A percentile compares a stretch with the other conserved stretches of the same genome.
These are phyloP conservation scores for Troglohyphantes excavatus DNA, from an alignment of 2,888 invertebrate genomes.

Conservation along the genomic window DNA sequence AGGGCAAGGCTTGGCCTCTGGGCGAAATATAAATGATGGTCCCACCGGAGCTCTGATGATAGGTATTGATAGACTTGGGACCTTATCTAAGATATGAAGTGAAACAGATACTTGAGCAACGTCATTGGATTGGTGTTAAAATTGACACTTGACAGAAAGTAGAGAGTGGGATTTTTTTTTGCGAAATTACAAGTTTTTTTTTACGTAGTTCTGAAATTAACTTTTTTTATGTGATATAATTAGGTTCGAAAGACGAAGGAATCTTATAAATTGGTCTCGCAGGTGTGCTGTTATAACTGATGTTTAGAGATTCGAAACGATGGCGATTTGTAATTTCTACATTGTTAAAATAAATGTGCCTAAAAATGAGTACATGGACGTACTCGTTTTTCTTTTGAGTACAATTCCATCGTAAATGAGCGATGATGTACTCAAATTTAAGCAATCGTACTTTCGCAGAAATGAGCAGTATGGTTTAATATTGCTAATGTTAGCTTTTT, in stretches of 20 bases:
- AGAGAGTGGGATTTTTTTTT: not conserved
- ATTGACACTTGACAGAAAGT: not conserved
- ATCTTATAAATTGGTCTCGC: no score
- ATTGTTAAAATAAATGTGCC: no score
- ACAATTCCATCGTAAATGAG: no score
- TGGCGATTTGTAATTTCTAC: no score
- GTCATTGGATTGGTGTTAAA: not conserved
- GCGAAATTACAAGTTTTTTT: not conserved
- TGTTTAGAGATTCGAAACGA: no score
- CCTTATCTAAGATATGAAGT: not conserved
- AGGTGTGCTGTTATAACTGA: no score
- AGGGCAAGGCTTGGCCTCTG: not conserved
- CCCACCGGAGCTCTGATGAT: conserved; percentile 6
- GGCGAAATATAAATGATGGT: conserved; percentile 16
- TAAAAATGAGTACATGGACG: no score
- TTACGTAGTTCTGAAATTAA: not conserved
- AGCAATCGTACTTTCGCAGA: no score
- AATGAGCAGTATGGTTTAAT: no score
- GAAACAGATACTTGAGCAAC: not conserved
- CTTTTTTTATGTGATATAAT: not conserved
- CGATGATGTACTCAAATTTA: no score
- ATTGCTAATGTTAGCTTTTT: no score
- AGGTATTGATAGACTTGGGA: conserved; percentile 14
- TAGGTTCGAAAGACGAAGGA: not conserved
- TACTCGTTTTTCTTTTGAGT: no score